These are phyloP conservation scores for Streptopelia turtur DNA, from an alignment of 2,797 vertebrate genomes.

Conservation along the genomic window DNA sequence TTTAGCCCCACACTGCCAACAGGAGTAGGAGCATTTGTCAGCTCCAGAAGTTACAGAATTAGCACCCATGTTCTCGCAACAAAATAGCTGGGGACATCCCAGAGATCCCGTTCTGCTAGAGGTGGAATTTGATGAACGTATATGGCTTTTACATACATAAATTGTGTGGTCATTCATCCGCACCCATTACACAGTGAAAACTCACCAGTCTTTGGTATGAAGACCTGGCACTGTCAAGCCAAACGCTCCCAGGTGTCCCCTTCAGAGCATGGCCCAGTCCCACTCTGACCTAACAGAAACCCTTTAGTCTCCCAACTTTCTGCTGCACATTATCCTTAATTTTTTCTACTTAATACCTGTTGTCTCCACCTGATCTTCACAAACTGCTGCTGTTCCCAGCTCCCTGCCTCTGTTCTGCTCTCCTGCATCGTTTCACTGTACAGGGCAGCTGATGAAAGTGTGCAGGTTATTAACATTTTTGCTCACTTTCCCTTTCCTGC, in stretches of 20 bases:
- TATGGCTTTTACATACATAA: background rate
- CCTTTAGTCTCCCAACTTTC: background rate
- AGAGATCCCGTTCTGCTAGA: background rate
- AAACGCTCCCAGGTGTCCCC: background rate
- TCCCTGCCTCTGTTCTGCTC: background rate
- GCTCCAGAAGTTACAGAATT: background rate
- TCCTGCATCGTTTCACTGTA: background rate
- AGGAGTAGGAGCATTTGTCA: background rate
- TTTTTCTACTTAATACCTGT: background rate
- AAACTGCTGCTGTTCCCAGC: background rate
- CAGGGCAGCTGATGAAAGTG: background rate
- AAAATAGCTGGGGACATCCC: background rate
- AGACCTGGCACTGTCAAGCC: background rate
- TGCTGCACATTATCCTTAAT: background rate
- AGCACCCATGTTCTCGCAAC: background rate
- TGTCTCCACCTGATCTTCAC: background rate
- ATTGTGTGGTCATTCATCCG: background rate
- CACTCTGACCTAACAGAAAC: background rate
- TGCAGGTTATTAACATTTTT: background rate
- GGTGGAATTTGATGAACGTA: background rate
- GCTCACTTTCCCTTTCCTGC: background rate
- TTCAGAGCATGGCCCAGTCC: background rate
- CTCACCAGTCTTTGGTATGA: background rate
- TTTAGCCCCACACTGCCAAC: background rate
- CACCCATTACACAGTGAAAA: background rate